phyloP scores from a whole-genome alignment of 1,140 invertebrate genomes.

The Drosophila setifemur region DNA sequence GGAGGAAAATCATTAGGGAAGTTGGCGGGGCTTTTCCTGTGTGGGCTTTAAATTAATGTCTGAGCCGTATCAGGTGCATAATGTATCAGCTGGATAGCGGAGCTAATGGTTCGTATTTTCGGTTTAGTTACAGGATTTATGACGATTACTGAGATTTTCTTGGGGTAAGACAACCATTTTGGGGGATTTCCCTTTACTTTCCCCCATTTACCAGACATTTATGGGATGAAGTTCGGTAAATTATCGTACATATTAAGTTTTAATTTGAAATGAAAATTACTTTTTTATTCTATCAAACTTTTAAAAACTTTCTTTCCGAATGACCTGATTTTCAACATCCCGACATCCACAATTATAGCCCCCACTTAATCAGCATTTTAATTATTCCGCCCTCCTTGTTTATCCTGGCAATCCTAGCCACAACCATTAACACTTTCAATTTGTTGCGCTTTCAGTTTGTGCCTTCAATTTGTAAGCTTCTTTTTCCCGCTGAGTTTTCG shows the following conservation, averaged over 20 bases:
- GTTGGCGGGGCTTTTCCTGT: background rate
- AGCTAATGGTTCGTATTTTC: slow-evolving; percentile 37
- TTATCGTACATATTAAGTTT: too few species aligned
- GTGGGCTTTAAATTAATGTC: slow-evolving; percentile 48
- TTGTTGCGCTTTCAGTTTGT: slow-evolving; percentile 41
- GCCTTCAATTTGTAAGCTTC: slow-evolving; percentile 16
- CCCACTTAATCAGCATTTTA: slow-evolving; percentile 27
- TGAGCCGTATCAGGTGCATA: slow-evolving; percentile 33
- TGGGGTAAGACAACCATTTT: background rate
- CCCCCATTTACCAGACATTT: too few species aligned
- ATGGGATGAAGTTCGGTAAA: background rate
- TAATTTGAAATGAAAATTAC: too few species aligned
- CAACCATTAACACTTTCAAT: slow-evolving; percentile 41
- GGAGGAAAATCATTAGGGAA: background rate
- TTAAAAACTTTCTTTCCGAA: background rate
- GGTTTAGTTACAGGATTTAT: slow-evolving; percentile 54
- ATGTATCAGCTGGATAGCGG: slow-evolving; percentile 33
- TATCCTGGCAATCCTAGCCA: background rate
- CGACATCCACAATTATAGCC: background rate
- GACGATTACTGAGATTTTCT: slow-evolving; percentile 25
- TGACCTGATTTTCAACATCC: background rate
- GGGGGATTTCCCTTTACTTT: background rate
- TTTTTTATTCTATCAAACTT: background rate
- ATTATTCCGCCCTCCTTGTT: slow-evolving; percentile 1
- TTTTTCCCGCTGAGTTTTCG: slow-evolving; percentile 16